Evolutionary conservation across 2,888 invertebrate genomes (phyloP).

Genomic region (Athetis lepigone): DNA sequence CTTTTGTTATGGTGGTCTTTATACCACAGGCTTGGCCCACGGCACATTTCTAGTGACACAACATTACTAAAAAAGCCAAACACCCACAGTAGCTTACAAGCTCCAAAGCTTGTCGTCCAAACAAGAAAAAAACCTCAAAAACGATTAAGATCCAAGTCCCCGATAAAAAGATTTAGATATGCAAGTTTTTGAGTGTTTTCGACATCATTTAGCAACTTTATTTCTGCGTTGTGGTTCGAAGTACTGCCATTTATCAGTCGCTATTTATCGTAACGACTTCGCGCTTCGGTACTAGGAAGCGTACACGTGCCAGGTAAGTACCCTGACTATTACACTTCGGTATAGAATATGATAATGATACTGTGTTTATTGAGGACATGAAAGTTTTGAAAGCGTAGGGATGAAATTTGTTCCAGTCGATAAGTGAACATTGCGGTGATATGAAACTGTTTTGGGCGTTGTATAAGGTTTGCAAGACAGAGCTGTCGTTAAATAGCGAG

Average conservation of each 20-base stretch:
- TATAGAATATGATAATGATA: constrained; percentile 41
- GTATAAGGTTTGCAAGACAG: no score
- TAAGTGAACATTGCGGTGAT: not conserved
- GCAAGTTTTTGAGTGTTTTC: constrained; percentile 36
- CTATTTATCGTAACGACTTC: constrained; percentile 77
- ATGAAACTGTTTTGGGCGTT: not conserved
- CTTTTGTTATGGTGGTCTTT: no score
- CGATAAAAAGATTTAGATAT: constrained; percentile 49
- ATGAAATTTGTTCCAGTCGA: not conserved
- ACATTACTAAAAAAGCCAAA: not conserved
- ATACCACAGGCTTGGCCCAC: no score
- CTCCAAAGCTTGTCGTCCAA: constrained; percentile 1
- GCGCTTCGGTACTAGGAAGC: constrained; percentile 71
- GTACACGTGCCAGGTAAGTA: constrained; percentile 51
- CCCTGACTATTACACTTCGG: constrained; percentile 25
- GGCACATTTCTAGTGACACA: not conserved
- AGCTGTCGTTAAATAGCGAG: no score
- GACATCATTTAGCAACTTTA: constrained; percentile 61
- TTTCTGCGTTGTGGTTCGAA: constrained; percentile 58
- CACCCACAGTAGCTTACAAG: constrained; percentile 32
- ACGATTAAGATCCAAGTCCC: constrained; percentile 52
- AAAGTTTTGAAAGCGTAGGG: not conserved
- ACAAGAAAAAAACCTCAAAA: constrained; percentile 25
- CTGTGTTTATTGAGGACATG: constrained; percentile 14
- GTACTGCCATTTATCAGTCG: constrained; percentile 70